Base-by-base conservation (phyloP, 2,797 vertebrate species). In the Eulemur albifrons region DNA sequence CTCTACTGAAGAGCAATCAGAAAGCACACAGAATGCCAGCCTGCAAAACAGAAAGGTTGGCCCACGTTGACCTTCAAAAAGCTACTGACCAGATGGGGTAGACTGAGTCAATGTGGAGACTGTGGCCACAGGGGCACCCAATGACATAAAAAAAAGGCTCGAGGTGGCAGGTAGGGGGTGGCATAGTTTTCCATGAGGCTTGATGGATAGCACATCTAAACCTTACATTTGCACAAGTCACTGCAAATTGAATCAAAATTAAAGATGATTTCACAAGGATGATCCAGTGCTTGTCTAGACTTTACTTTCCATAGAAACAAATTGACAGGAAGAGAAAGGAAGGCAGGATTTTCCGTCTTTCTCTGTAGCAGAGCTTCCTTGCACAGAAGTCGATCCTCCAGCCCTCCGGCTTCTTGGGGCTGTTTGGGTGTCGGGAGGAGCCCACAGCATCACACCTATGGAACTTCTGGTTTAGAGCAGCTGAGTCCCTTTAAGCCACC, bases 91-190 rank as follows among this genome's bases (percentile, higher is more conserved):
- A 10, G 35, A 63, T 4, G 50, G 25, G 1, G 38, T 1, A 76
- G 69, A 27, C 15, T 45, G 70, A 59, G 40, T 1, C 18, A 48
- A 38, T 4, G 52, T 2, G 5, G 54, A 65, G 54, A 38, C 1
- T 11, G 45, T 1, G 0, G 20, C 35, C n/a, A 7, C 35, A 14
- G 1, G 80, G 38, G 3, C 18, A 4, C 7, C 35, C 1, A 4
- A 21, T 45, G 5, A 10, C 30, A 5, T 1, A 38, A n/a, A 54
- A 43, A 72, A 8, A 25, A 45, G 1, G 0, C 35, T 1, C 5
- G 67, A 9, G 21, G 23, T 0, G 0, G 43, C 3, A 8, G 7
- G 0, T 35, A 0, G 9, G 69, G 0, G 1, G 1, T 5, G 5
- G 17, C 38, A 18, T 1, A 1, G 4, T 40, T 70, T 43, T 10